phyloP scores from a whole-genome alignment of 2,888 invertebrate species.

The Ichneumoninae sp. region DNA sequence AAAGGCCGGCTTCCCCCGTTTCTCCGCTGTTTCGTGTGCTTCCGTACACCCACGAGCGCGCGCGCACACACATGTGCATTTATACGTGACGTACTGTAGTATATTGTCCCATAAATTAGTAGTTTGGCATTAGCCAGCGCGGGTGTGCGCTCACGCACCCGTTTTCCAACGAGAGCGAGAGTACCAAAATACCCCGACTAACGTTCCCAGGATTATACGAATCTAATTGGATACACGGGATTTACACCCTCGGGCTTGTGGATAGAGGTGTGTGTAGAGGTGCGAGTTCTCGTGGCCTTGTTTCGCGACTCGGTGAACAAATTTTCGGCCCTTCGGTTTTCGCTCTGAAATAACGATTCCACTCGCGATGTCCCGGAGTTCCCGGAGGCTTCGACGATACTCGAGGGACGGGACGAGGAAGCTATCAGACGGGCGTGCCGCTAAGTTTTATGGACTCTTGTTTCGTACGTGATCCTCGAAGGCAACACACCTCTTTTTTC shows the following conservation, averaged over 20 bases:
- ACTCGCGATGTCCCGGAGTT: background rate
- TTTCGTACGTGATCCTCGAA: constrained; percentile 15
- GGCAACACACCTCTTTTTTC: constrained; percentile 46
- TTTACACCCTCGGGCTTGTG: constrained; percentile 66
- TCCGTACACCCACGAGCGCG: no score
- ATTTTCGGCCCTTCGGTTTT: background rate
- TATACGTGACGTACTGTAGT: constrained; percentile 31
- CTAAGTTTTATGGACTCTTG: constrained; percentile 17
- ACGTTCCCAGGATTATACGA: constrained; percentile 81
- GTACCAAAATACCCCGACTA: constrained; percentile 75
- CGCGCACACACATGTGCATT: background rate
- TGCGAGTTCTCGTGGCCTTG: constrained; percentile 48
- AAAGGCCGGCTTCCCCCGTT: constrained; percentile 68
- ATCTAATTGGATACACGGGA: constrained; percentile 83
- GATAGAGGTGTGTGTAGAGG: constrained; percentile 7
- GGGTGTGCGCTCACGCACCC: constrained; percentile 69
- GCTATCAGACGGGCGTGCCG: constrained; percentile 3
- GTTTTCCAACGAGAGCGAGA: constrained; percentile 63
- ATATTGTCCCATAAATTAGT: constrained; percentile 80
- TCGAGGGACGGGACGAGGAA: background rate
- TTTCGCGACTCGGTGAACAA: constrained; percentile 22
- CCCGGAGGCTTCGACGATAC: background rate
- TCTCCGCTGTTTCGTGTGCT: constrained; percentile 74
- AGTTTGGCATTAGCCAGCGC: constrained; percentile 80
- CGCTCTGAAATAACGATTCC: background rate